Evolutionary conservation across 2,888 invertebrate species (phyloP), one percentile per base, ranked within the genome.

Genomic region (Epinotia demarniana): DNA sequence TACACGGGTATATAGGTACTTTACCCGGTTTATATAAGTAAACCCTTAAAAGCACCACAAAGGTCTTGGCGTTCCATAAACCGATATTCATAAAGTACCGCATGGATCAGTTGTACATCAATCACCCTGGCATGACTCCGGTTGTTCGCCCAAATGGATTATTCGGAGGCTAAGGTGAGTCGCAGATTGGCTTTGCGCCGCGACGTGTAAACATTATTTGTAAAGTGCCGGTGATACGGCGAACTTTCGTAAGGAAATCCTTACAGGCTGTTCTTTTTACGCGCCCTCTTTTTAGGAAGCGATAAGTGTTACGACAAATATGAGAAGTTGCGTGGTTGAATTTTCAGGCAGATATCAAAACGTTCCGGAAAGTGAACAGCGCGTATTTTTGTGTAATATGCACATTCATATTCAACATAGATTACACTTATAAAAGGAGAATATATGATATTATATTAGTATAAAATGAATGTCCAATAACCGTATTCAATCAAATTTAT

Each of bases 91-190:
- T 92, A 92, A 90, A 91, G 90, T 91, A 84, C 87, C 86, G 85
- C 82, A 82, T 82, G 87, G 86, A 88, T 88, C 87, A 87, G 86
- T 87, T 86, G 86, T 87, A 89, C 92, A 93, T 93, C 93, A 93
- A 93, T 93, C 93, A 93, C 89, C 83, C 85, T 90, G 91, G 93
- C 93, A 90, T 90, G 91, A 91, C 90, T 92, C 85, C 89, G 90
- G 92, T 91, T 91, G 92, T 91, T 92, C 90, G 89, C 89, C 90
- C 89, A 90, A 93, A 93, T 93, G 92, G 93, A 93, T 93, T 93
- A 93, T 92, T 90, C 91, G 89, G 90, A 92, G 91, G 79, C 80
- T 82, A 77, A 89, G 87, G 88, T 90, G 90, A 90, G 87, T 89
- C 83, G 89, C 90, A 88, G 89, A 91, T 92, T 92, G 90, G 88